Evolutionary conservation across 2,113 vertebrate species (phyloP).

Genomic region (Notarius quadriscutis): DNA sequence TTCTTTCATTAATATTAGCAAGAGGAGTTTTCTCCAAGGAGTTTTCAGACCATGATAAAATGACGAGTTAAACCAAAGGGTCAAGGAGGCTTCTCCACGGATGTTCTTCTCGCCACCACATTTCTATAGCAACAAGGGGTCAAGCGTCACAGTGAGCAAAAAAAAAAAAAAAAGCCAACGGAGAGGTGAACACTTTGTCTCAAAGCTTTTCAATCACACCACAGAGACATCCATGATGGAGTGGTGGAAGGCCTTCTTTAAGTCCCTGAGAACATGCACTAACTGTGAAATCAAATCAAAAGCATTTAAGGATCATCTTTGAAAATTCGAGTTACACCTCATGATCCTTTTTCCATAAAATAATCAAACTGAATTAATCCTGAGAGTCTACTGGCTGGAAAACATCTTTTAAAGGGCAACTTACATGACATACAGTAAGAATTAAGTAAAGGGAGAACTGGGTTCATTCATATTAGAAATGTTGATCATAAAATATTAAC

Average conservation of each 20-base stretch:
- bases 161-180: conserved; percentile 47
- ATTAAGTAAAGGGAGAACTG: not conserved
- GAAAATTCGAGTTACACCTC: not conserved
- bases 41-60: conserved; percentile 58
- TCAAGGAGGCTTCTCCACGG: conserved; percentile 65
- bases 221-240: conserved; percentile 60
- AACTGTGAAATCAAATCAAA: conserved; percentile 5
- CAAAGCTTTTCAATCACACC: conserved; percentile 60
- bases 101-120: conserved; percentile 58
- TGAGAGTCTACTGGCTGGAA: not conserved
- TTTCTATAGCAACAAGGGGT: conserved; percentile 69
- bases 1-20: conserved; percentile 68
- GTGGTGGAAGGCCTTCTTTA: conserved; percentile 43
- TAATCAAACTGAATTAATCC: conserved; percentile 16
- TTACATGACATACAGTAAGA: not conserved
- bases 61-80: conserved; percentile 62
- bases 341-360: not conserved
- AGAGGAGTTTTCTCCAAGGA: conserved; percentile 43
- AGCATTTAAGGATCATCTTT: conserved; percentile 10
- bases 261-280: conserved; percentile 31
- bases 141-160: conserved; percentile 56
- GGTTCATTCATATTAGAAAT: not conserved
- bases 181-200: conserved; percentile 55
- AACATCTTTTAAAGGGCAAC: not conserved
- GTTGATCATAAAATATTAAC: not conserved